These are phyloP conservation scores for Hypomesus transpacificus DNA, from an alignment of 2,113 vertebrate genomes.

Conservation along the genomic window DNA sequence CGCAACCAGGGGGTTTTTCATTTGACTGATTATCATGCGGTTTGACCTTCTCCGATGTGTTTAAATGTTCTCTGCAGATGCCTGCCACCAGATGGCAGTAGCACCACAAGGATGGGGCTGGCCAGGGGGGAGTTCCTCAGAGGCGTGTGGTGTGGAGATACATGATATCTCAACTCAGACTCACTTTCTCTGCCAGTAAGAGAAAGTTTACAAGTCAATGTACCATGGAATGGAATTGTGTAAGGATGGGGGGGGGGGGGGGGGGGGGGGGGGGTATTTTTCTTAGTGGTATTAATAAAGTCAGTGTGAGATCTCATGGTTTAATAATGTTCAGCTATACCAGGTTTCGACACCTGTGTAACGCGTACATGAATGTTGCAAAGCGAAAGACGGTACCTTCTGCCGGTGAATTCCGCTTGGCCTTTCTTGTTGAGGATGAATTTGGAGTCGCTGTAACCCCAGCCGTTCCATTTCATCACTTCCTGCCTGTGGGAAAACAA, in stretches of 20 bases:
- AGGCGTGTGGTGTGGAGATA: conserved; percentile 14
- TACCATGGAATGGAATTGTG: conserved; percentile 1
- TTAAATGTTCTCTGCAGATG: conserved; percentile 34
- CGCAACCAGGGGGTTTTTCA: conserved; percentile 19
- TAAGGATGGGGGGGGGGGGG: background rate
- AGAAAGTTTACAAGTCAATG: too few relatives aligned
- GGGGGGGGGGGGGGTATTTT: background rate
- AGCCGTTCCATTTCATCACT: conserved; percentile 98
- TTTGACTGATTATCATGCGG: conserved; percentile 40
- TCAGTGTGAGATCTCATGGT: too few relatives aligned
- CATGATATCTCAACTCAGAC: background rate
- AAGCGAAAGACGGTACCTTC: conserved; percentile 73
- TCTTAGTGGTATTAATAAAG: too few relatives aligned
- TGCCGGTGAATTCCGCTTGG: conserved; percentile 93
- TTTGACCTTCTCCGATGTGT: conserved; percentile 47
- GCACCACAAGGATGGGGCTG: conserved; percentile 50
- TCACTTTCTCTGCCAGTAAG: background rate
- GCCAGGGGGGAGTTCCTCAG: too few relatives aligned
- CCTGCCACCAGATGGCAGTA: conserved; percentile 71
- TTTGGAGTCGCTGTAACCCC: conserved; percentile 95
- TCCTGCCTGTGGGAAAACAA: conserved; percentile 81
- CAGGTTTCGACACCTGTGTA: too few relatives aligned
- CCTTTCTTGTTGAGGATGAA: conserved; percentile 97
- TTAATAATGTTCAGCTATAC: too few relatives aligned
- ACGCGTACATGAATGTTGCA: too few relatives aligned